Percentiles rank a stretch among this genome's conserved stretches.
These are phyloP conservation scores for Vombatus ursinus DNA, from an alignment of 2,113 vertebrate species.

Conservation along the genomic window DNA sequence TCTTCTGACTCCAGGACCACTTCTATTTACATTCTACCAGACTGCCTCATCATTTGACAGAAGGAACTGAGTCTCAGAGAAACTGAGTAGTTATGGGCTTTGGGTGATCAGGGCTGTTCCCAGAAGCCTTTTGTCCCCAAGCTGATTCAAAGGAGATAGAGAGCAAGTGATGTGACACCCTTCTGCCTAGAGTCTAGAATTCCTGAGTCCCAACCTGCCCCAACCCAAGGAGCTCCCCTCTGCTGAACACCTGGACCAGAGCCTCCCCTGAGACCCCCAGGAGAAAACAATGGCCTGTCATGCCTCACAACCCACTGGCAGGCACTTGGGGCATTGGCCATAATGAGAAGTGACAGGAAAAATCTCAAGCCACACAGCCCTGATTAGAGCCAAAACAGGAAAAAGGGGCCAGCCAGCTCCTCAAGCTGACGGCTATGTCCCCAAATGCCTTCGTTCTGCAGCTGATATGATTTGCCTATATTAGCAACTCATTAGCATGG, in stretches of 20 bases:
- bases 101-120: background rate
- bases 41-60: background rate
- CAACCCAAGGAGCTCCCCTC: too few species aligned
- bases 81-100: background rate
- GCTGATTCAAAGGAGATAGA: background rate
- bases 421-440: slow-evolving; percentile 69
- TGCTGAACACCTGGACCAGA: background rate
- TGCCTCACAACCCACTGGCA: slow-evolving; percentile 5
- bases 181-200: background rate
- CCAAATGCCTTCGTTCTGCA: slow-evolving; percentile 53
- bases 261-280: background rate
- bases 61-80: background rate
- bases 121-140: background rate
- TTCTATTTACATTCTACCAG: background rate
- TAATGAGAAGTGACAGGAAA: slow-evolving; percentile 74
- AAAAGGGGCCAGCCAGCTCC: slow-evolving; percentile 53
- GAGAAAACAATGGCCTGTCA: background rate
- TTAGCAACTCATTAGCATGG: slow-evolving; percentile 71
- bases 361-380: slow-evolving; percentile 47
- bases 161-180: background rate
- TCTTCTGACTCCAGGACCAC: background rate
- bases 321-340: background rate
- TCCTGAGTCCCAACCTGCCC: background rate
- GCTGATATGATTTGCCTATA: slow-evolving; percentile 65
- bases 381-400: slow-evolving; percentile 62